Base-by-base conservation (phyloP, 2,888 invertebrate species). In the Gandaritis pyraliata region DNA sequence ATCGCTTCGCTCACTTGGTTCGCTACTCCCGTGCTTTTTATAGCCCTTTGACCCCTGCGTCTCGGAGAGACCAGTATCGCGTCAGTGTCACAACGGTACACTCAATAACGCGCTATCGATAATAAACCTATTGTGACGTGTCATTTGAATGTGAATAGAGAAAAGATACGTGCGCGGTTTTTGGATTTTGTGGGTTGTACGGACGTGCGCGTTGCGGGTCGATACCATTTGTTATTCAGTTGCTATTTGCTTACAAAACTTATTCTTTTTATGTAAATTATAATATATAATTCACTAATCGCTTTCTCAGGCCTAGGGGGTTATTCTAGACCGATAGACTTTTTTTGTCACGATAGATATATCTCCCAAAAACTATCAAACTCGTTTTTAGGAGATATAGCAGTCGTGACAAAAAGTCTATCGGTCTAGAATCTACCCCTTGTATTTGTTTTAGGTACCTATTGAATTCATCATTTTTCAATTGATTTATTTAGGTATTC, bases 1-100 rank as follows among this genome's bases (percentile, higher is more conserved):
- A 75, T 76, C 61, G 73, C 88, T 13, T 47, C 47, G 80, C 75
- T 82, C 79, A 77, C 74, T 72, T 82, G 88, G 80, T 75, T 82
- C 80, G 77, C 59, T 84, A 73, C 69, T 45, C 75, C 68, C 71
- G 76, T 62, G 78, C 87, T 86, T 86, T 80, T 73, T 74, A 87
- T 88, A 88, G 86, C 76, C 78, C 72, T 68, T 62, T 70, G 75
- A 76, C 77, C 75, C 75, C 73, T 71, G 60, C 60, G 64, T 64
- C 58, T 52, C 66, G 15, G 8, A n/a, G 47, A 46, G 67, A 83
- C 18, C 50, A 87, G 88, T 88, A 68, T 73, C 72, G 70, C 70
- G 76, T 61, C 75, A 77, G 76, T 64, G 70, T 66, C 72, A 71
- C 73, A 74, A 74, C 72, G 73, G 70, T 79, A 78, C 79, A 72